Percentiles rank a stretch among this genome's conserved stretches.
Evolutionary conservation across 2,113 vertebrate species (phyloP).

Genomic region (Hydrochoerus hydrochaeris): DNA sequence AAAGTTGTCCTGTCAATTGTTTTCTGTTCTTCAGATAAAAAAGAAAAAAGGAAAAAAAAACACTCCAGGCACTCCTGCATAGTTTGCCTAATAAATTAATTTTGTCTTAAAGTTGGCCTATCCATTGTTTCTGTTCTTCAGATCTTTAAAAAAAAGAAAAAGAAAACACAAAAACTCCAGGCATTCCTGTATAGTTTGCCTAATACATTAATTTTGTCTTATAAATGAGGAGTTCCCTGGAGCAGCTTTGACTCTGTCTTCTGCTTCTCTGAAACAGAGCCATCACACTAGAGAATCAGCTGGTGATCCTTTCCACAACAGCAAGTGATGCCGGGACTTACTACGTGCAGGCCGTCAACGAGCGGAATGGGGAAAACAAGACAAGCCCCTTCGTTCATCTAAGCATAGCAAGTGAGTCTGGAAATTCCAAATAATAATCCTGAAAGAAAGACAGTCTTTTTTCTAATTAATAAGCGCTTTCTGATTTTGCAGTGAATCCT

Average conservation of each 20-base stretch:
- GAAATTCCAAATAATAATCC: accelerated
- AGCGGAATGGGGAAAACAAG: slow-evolving; percentile 93
- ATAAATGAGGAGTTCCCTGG: accelerated
- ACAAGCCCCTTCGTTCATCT: slow-evolving; percentile 90
- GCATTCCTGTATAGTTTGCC: neutral
- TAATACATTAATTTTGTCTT: accelerated
- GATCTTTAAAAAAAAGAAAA: neutral
- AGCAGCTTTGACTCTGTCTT: neutral
- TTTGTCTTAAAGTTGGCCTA: neutral
- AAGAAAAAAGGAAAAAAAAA: neutral
- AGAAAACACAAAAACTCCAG: accelerated
- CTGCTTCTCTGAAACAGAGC: slow-evolving; percentile 86
- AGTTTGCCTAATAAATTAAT: accelerated
- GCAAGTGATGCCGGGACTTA: slow-evolving; percentile 89
- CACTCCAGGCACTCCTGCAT: accelerated
- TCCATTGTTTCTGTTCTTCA: neutral
- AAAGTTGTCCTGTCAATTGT: neutral
- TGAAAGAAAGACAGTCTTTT: neutral
- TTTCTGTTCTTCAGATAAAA: neutral
- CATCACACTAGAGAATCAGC: slow-evolving; percentile 93
- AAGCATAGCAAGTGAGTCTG: slow-evolving; percentile 88
- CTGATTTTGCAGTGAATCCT: too few species aligned
- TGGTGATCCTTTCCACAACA: slow-evolving; percentile 91
- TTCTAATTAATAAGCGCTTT: neutral
- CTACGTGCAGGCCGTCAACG: slow-evolving; percentile 93